Evolutionary conservation across 2,113 vertebrate genomes (phyloP).

Genomic region (Rhinolophus sinicus): DNA sequence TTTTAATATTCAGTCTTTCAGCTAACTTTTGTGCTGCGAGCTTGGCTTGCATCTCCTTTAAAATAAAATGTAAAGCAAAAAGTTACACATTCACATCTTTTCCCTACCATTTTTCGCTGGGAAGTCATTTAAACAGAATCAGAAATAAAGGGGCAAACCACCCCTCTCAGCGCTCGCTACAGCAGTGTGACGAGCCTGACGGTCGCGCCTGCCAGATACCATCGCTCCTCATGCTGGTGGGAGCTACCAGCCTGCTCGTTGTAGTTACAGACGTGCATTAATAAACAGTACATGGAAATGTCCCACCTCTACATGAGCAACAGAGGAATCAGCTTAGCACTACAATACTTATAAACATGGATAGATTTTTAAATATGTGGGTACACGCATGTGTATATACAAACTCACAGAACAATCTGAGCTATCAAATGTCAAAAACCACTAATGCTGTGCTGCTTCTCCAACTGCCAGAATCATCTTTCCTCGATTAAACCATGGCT

Average conservation of each 20-base stretch:
- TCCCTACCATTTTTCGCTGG: background rate
- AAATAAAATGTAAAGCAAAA: slow-evolving; percentile 61
- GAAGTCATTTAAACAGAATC: background rate
- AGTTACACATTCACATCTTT: slow-evolving; percentile 2
- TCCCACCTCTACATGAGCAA: background rate
- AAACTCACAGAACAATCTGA: background rate
- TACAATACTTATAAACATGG: background rate
- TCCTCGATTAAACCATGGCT: background rate
- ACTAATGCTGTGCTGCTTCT: background rate
- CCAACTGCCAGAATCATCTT: background rate
- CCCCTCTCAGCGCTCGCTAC: background rate
- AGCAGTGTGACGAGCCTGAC: background rate
- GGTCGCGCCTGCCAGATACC: background rate
- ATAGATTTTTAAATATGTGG: background rate
- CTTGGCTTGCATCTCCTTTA: slow-evolving; percentile 94
- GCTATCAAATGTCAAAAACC: background rate
- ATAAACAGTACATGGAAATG: background rate
- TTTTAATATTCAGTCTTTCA: slow-evolving; percentile 90
- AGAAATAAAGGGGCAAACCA: background rate
- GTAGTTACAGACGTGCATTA: background rate
- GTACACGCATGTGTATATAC: background rate
- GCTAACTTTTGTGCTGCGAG: slow-evolving; percentile 94
- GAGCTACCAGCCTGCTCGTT: background rate
- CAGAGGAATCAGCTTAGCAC: background rate
- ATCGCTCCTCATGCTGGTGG: background rate